Evolutionary conservation across 2,797 vertebrate species (phyloP), one percentile per base, ranked within the genome.

Genomic region (Vireo griseus): DNA sequence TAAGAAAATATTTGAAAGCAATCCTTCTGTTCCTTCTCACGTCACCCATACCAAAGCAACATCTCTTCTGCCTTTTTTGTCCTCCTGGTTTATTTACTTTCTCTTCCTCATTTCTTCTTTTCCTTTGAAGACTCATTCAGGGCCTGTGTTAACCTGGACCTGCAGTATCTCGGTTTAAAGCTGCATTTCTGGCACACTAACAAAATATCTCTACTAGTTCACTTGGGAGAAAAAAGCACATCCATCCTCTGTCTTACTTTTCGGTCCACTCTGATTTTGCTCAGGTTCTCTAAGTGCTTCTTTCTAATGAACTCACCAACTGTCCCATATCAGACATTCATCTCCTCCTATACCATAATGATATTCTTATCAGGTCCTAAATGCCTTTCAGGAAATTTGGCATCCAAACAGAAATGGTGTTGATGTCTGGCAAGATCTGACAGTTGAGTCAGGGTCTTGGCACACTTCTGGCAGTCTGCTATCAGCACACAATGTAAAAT

Each of bases 351-450:
- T 88, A 42, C 62, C 79, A 78, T 80, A 37, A 87, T 16, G 7
- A 83, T 86, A 59, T 3, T 89, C n/a, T 83, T 80, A 67, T 37
- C 45, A 91, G 80, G 68, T 96, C 73, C 90, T 94, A 92, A 94
- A 92, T 90, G 76, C 59, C 62, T 92, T 97, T 92, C 86, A 88
- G 91, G 93, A 96, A 95, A 74, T 95, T 65, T 47, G 68, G 76
- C 72, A 78, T 62, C 74, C 72, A 39, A 42, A 69, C 25, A 68
- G 87, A 87, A 84, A 71, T 2, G 4, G 47, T 91, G 69, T 58
- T 62, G 31, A 86, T 79, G 63, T 89, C 78, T 96, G 94, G 94
- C 94, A 62, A 91, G 86, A 90, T 85, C 65, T 89, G 82, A 72
- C 78, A 61, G 57, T 62, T 15, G 13, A 67, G 21, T 66, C 65